Evolutionary conservation across 2,113 vertebrate genomes (phyloP).

Genomic region (Callocephalon fimbriatum): DNA sequence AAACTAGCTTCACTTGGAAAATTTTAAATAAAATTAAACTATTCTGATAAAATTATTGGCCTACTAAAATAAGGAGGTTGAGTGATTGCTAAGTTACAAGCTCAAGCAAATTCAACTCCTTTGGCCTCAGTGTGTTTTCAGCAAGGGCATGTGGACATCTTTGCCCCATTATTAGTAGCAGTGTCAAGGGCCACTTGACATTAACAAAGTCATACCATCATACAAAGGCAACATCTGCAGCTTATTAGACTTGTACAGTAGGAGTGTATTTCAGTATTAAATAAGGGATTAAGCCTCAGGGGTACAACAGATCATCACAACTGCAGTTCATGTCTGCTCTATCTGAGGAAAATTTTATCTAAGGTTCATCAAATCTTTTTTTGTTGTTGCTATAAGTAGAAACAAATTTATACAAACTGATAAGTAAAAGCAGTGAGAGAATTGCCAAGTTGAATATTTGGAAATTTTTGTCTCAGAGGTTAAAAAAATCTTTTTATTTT

Average conservation of each 20-base stretch:
- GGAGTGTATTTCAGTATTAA: slow-evolving; percentile 35
- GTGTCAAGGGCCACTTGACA: slow-evolving; percentile 3
- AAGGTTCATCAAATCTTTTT: background rate
- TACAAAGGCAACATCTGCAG: slow-evolving; percentile 42
- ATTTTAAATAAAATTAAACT: background rate
- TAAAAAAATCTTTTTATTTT: background rate
- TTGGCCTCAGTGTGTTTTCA: background rate
- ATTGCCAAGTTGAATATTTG: background rate
- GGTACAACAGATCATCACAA: slow-evolving; percentile 6
- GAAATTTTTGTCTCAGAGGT: background rate
- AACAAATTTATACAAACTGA: background rate
- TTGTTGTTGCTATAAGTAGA: background rate
- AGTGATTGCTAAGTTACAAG: background rate
- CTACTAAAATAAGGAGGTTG: background rate
- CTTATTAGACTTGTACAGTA: slow-evolving; percentile 9
- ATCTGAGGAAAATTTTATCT: background rate
- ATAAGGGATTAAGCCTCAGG: background rate
- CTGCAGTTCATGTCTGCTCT: background rate
- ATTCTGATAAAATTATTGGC: background rate
- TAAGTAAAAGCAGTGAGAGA: background rate
- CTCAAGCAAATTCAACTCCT: background rate
- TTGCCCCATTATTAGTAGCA: background rate
- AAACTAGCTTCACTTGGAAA: background rate
- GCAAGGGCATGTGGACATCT: background rate
- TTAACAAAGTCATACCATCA: background rate